Percentiles rank a stretch among this genome's conserved stretches.
phyloP scores from a whole-genome alignment of 2,113 vertebrate genomes.

The Chroicocephalus ridibundus region DNA sequence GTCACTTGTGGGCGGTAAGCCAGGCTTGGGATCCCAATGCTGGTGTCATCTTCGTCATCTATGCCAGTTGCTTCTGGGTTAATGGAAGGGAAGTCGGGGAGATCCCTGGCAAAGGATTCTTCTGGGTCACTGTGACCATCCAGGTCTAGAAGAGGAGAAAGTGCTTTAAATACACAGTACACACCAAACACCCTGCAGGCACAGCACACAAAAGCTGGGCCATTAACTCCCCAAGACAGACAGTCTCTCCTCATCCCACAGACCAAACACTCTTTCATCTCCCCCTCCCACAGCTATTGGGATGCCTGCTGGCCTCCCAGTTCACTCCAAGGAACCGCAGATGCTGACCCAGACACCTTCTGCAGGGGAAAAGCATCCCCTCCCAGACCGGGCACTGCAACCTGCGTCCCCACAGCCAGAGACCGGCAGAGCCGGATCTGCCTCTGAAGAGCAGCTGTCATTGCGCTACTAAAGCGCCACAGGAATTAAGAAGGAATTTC shows the following conservation, averaged over 20 bases:
- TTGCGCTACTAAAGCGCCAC: background rate
- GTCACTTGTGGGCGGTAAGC: conserved; percentile 65
- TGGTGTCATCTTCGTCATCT: conserved; percentile 95
- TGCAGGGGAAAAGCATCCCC: background rate
- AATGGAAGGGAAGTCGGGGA: conserved; percentile 94
- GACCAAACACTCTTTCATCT: background rate
- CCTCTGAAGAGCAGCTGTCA: background rate
- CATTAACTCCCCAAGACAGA: background rate
- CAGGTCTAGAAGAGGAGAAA: conserved; percentile 75
- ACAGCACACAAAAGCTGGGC: background rate
- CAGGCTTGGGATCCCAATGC: conserved; percentile 90
- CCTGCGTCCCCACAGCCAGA: background rate
- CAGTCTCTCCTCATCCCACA: background rate
- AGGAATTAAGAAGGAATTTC: background rate
- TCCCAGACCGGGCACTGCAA: background rate
- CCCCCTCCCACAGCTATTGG: too few species aligned
- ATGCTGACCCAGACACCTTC: background rate
- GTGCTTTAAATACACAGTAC: background rate
- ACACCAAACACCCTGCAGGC: background rate
- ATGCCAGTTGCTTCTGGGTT: conserved; percentile 87
- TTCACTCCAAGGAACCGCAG: accelerated
- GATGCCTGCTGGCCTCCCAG: background rate
- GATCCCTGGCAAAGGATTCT: conserved; percentile 92
- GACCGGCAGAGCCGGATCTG: background rate
- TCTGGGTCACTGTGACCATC: conserved; percentile 95